phyloP scores from a whole-genome alignment of 2,797 vertebrate species.

The Garrulus glandarius region DNA sequence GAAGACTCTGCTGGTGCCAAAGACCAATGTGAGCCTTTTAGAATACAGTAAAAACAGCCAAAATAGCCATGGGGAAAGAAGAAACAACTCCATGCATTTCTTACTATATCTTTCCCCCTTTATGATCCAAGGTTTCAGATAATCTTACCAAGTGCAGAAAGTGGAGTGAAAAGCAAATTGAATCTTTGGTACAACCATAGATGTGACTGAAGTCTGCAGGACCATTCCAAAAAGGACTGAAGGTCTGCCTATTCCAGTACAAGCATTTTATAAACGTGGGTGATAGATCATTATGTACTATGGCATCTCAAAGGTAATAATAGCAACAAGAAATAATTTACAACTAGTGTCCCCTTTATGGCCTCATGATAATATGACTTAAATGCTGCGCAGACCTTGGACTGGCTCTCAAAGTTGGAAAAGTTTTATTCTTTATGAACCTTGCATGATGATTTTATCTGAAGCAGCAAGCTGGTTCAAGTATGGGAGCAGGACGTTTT shows the following conservation, averaged over 20 bases:
- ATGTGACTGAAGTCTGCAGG: neutral
- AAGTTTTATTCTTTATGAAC: slow-evolving; percentile 35
- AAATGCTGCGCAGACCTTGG: slow-evolving; percentile 31
- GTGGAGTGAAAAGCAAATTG: neutral
- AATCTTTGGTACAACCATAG: neutral
- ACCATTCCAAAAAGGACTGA: neutral
- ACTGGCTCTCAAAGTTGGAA: neutral
- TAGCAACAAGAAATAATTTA: slow-evolving; percentile 38
- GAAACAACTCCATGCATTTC: neutral
- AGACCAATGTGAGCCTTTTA: rapidly evolving
- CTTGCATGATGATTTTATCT: slow-evolving; percentile 24
- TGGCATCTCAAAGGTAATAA: neutral
- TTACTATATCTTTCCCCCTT: neutral
- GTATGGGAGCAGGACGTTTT: neutral
- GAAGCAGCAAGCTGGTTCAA: slow-evolving; percentile 33
- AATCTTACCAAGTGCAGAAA: neutral
- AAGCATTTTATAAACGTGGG: neutral
- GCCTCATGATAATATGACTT: neutral
- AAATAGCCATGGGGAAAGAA: neutral
- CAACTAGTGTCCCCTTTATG: neutral
- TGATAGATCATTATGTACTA: slow-evolving; percentile 4
- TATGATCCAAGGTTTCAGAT: neutral
- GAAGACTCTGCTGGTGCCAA: neutral
- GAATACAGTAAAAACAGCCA: neutral
- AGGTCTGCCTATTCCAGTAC: neutral